Conservation (phyloP, 2,888 invertebrate genomes). For the Amphipyra tragopoginis region DNA sequence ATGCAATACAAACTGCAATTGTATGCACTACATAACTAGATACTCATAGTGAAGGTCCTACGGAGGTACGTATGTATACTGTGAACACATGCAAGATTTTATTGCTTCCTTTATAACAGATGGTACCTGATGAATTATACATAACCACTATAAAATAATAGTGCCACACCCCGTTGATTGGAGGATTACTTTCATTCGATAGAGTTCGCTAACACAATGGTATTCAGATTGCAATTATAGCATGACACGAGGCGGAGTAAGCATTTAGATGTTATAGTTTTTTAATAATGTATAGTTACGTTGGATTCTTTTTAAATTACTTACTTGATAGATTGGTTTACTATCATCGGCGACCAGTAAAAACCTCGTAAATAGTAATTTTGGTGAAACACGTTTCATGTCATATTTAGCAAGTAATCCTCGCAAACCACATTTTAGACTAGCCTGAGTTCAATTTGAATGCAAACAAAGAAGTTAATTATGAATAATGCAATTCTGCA, state of each 20-base stretch:
- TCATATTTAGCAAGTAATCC: too few species aligned
- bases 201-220: constrained; percentile 41
- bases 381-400: too few species aligned
- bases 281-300: too few species aligned
- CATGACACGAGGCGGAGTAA: constrained; percentile 22
- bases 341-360: too few species aligned
- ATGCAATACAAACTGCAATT: constrained; percentile 79
- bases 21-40: constrained; percentile 65
- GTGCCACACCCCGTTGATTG: constrained; percentile 24
- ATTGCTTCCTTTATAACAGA: constrained; percentile 49
- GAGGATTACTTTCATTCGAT: constrained; percentile 19
- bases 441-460: too few species aligned
- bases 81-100: constrained; percentile 36
- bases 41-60: constrained; percentile 43
- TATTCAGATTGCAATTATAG: constrained; percentile 29
- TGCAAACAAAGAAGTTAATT: too few species aligned
- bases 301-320: too few species aligned
- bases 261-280: constrained; percentile 9
- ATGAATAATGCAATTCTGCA: too few species aligned
- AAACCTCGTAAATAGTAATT: too few species aligned
- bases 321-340: too few species aligned
- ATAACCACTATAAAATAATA: constrained; percentile 20
- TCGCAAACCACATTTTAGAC: too few species aligned
- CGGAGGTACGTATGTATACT: constrained; percentile 8
- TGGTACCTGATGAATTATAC: constrained; percentile 42